phyloP scores from a whole-genome alignment of 2,797 vertebrate genomes.

The Urocyon cinereoargenteus region DNA sequence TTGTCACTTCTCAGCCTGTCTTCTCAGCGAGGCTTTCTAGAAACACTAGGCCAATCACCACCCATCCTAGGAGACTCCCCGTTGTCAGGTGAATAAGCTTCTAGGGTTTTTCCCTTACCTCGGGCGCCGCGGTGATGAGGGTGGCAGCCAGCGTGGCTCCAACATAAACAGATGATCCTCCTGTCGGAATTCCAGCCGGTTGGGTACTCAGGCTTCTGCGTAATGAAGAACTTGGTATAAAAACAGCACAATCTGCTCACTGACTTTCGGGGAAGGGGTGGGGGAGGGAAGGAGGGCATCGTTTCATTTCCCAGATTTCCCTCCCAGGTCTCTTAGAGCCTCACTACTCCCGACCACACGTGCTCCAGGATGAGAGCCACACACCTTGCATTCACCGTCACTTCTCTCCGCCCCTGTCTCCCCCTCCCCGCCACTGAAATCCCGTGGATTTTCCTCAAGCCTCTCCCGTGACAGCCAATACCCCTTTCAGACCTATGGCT shows the following conservation, averaged over 20 bases:
- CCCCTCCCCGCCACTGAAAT: background rate
- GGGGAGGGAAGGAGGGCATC: background rate
- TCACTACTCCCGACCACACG: accelerated
- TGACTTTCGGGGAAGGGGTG: background rate
- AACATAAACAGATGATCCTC: background rate
- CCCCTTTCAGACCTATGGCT: background rate
- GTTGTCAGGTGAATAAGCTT: background rate
- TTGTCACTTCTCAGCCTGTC: background rate
- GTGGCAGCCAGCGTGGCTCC: background rate
- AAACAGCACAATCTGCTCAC: background rate
- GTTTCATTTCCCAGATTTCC: background rate
- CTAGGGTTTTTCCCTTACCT: background rate
- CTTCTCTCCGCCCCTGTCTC: background rate
- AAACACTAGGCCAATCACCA: background rate
- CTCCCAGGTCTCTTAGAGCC: background rate
- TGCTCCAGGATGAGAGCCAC: background rate
- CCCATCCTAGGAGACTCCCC: background rate
- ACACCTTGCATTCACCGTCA: background rate
- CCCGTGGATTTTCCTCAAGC: background rate
- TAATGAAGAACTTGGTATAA: background rate
- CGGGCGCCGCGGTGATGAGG: background rate
- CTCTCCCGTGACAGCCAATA: background rate
- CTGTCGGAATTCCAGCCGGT: background rate
- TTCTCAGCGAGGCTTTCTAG: background rate
- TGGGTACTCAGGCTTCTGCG: background rate